Conservation (phyloP, 2,888 invertebrate species). For the Caenorhabditis panamensis region DNA sequence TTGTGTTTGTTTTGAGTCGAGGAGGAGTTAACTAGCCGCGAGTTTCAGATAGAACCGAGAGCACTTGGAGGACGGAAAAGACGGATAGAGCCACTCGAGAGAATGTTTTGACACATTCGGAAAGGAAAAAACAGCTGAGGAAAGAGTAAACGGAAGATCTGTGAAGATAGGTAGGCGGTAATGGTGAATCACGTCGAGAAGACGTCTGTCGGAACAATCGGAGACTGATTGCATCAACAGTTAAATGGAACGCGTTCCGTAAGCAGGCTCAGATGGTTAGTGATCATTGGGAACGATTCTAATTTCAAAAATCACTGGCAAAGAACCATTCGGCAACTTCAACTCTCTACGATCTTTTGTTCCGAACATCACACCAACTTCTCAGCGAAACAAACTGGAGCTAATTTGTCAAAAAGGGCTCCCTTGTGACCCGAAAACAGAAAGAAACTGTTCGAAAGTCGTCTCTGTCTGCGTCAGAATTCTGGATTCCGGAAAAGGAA, state of each 20-base stretch:
- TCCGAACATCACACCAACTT: background rate
- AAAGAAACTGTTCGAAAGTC: background rate
- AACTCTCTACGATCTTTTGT: background rate
- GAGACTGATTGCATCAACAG: conserved; percentile 1
- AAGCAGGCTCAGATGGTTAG: background rate
- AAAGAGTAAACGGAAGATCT: conserved; percentile 6
- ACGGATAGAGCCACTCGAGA: conserved; percentile 23
- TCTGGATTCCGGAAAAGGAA: background rate
- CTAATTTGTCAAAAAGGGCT: background rate
- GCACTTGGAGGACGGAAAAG: background rate
- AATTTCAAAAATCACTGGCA: background rate
- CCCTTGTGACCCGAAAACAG: background rate
- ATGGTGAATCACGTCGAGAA: background rate
- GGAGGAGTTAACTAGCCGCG: background rate
- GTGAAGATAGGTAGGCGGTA: conserved; percentile 20
- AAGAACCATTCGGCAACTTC: background rate
- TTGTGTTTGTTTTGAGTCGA: background rate
- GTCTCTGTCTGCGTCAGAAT: background rate
- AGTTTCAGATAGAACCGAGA: conserved; percentile 20
- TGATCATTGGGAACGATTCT: background rate
- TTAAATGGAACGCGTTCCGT: background rate
- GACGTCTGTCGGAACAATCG: conserved; percentile 1
- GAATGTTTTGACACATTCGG: conserved; percentile 38
- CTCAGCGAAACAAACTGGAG: background rate
- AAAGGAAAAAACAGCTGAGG: conserved; percentile 12